Percentiles rank a stretch among this genome's conserved stretches.
These are phyloP conservation scores for Strix occidentalis DNA, from an alignment of 2,797 vertebrate species.

Conservation along the genomic window DNA sequence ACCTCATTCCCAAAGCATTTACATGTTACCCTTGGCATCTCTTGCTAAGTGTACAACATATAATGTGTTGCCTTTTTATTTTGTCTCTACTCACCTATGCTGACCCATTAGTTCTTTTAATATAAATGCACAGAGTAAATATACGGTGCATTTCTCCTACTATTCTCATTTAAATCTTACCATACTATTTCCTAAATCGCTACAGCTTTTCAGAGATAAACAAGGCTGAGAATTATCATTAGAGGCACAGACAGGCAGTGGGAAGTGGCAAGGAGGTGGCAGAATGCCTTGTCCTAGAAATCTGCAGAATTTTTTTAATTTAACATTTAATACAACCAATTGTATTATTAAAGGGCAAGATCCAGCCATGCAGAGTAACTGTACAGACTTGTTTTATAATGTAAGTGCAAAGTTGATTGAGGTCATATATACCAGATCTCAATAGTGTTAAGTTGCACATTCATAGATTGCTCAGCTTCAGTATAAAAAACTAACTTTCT, in stretches of 20 bases:
- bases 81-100: neutral
- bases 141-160: neutral
- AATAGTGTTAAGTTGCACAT: neutral
- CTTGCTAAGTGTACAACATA: neutral
- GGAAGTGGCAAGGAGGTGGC: constrained; percentile 47
- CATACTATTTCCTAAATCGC: neutral
- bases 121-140: neutral
- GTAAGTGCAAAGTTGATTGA: neutral
- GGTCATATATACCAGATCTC: neutral
- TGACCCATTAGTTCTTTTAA: neutral
- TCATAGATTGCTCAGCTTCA: neutral
- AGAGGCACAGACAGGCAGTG: constrained; percentile 41
- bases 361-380: neutral
- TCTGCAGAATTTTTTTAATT: constrained; percentile 16
- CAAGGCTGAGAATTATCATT: constrained; percentile 30
- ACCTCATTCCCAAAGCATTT: neutral
- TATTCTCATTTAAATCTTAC: neutral
- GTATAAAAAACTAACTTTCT: neutral
- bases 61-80: neutral
- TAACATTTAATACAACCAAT: constrained; percentile 27
- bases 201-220: constrained; percentile 32
- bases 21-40: neutral
- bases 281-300: constrained; percentile 55
- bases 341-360: constrained; percentile 33
- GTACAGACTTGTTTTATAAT: neutral